Conservation (phyloP, 2,888 invertebrate genomes). For the Pristionchus japonicus region DNA sequence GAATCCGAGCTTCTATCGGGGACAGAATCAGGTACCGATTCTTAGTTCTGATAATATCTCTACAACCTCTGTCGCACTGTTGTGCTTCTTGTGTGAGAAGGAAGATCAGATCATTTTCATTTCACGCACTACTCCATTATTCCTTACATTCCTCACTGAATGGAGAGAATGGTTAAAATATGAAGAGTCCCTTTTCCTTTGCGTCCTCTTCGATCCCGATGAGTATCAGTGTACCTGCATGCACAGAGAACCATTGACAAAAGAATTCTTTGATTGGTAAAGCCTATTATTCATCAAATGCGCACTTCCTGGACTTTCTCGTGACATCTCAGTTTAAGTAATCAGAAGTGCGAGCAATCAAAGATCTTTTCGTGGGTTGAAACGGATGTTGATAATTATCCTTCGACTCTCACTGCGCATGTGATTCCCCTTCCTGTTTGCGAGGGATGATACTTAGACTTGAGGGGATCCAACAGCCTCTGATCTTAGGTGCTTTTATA, state of each 20-base stretch:
- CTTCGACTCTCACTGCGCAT: not conserved
- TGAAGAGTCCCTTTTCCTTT: not conserved
- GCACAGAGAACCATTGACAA: not conserved
- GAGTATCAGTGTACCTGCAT: not conserved
- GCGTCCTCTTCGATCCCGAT: not conserved
- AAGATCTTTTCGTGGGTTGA: not conserved
- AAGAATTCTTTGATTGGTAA: not conserved
- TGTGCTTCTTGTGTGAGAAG: not conserved
- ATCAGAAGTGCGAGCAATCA: not conserved
- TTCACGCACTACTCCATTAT: not conserved
- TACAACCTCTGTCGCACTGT: not conserved
- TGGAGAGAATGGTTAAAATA: not conserved
- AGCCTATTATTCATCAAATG: not conserved
- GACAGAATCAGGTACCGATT: slow-evolving; percentile 54
- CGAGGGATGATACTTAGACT: not conserved
- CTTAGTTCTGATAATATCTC: not conserved
- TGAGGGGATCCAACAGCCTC: not conserved
- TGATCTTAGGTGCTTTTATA: not conserved
- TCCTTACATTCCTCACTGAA: not conserved
- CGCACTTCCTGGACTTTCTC: not conserved
- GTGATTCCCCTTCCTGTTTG: not conserved
- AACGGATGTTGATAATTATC: not conserved
- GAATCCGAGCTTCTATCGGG: slow-evolving; percentile 58
- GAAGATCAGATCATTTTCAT: not conserved
- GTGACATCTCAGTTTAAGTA: not conserved